phyloP scores from a whole-genome alignment of 2,797 vertebrate genomes.

The Borostomias antarcticus region DNA sequence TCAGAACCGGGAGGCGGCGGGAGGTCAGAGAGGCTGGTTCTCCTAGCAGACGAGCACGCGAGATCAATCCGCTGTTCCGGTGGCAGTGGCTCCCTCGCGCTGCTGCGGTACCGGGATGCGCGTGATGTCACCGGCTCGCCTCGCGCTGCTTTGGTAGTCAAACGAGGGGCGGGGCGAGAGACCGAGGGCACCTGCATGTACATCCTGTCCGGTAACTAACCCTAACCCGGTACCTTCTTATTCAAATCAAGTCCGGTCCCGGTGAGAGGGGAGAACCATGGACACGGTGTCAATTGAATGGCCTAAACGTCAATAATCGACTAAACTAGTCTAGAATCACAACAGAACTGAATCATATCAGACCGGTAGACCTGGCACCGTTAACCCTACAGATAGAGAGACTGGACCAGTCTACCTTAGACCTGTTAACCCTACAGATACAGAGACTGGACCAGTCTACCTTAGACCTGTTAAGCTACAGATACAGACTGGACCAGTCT shows the following conservation, averaged over 20 bases:
- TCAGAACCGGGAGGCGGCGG: neutral
- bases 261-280: neutral
- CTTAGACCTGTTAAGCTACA: too few relatives aligned
- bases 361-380: too few relatives aligned
- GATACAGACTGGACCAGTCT: too few relatives aligned
- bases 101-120: neutral
- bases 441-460: too few relatives aligned
- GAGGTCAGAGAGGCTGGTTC: neutral
- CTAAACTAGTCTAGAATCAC: too few relatives aligned
- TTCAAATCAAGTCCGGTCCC: neutral
- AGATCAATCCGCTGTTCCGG: constrained; percentile 6
- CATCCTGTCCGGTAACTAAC: constrained; percentile 35
- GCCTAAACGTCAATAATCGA: too few relatives aligned
- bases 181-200: constrained; percentile 54
- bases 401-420: too few relatives aligned
- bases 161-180: neutral
- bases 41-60: neutral
- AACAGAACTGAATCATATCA: too few relatives aligned
- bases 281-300: too few relatives aligned
- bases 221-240: neutral
- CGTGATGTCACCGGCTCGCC: neutral
- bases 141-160: constrained; percentile 18
- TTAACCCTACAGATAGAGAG: too few relatives aligned
- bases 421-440: too few relatives aligned
- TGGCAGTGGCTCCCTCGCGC: neutral